Evolutionary conservation across 2,888 invertebrate species (phyloP).

Genomic region (Chrysomela aeneicollis): DNA sequence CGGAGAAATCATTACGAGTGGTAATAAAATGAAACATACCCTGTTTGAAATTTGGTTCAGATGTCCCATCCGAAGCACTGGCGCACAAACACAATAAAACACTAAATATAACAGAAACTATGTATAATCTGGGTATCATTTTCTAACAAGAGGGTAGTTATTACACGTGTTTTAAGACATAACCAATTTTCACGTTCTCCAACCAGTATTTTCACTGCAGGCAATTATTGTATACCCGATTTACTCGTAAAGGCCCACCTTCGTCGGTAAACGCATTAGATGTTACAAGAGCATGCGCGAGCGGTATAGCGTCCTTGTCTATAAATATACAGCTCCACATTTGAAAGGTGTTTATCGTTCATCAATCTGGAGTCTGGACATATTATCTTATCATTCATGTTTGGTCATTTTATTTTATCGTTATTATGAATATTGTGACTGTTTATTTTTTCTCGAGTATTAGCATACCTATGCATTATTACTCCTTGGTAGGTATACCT

Average conservation of each 20-base stretch:
- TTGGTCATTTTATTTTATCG: not conserved
- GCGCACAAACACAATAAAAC: conserved; percentile 53
- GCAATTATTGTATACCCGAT: conserved; percentile 47
- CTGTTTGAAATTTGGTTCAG: conserved; percentile 49
- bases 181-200: conserved; percentile 49
- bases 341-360: conserved; percentile 44
- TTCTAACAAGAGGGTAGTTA: conserved; percentile 39
- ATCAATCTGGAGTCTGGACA: conserved; percentile 17
- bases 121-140: conserved; percentile 50
- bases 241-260: conserved; percentile 48
- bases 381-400: conserved; percentile 3
- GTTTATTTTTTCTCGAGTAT: no score
- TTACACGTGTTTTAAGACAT: conserved; percentile 55
- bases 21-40: conserved; percentile 46
- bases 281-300: conserved; percentile 48
- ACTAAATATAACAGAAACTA: conserved; percentile 47
- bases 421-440: conserved; percentile 2
- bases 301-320: conserved; percentile 47
- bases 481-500: no score
- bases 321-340: conserved; percentile 42
- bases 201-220: conserved; percentile 48
- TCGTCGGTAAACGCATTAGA: conserved; percentile 45
- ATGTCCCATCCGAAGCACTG: conserved; percentile 51
- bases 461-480: no score
- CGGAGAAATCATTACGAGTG: conserved; percentile 12